Conservation (phyloP, 2,888 invertebrate genomes). For the Netelia inedita region DNA sequence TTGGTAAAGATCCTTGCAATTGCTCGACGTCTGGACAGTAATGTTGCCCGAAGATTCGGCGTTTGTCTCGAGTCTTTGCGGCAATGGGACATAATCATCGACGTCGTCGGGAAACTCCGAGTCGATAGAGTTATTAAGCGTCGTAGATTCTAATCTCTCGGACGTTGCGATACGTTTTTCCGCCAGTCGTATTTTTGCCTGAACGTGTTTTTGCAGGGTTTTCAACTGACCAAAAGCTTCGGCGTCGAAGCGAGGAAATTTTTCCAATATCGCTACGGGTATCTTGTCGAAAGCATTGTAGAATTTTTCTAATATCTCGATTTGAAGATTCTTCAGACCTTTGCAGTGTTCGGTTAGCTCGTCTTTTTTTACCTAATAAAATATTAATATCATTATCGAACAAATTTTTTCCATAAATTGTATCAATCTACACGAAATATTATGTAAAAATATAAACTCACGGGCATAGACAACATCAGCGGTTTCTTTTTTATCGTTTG, state of each 20-base stretch:
- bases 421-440: too few species aligned
- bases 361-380: constrained; percentile 73
- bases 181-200: constrained; percentile 86
- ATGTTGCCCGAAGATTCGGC: not conserved
- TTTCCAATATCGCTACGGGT: constrained; percentile 87
- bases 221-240: constrained; percentile 87
- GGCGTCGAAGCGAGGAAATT: constrained; percentile 88
- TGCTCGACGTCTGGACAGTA: not conserved
- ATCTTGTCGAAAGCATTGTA: constrained; percentile 88
- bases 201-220: constrained; percentile 87
- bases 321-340: constrained; percentile 86
- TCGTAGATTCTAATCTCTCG: constrained; percentile 47
- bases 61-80: constrained; percentile 30
- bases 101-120: constrained; percentile 60
- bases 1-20: constrained; percentile 6
- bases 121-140: constrained; percentile 49
- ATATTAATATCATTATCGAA: constrained; percentile 18
- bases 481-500: constrained; percentile 73
- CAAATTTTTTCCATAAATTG: too few species aligned
- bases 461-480: constrained; percentile 75
- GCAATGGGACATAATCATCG: constrained; percentile 57
- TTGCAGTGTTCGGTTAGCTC: constrained; percentile 74
- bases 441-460: constrained; percentile 67
- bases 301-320: constrained; percentile 89
- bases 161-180: constrained; percentile 76